These are phyloP conservation scores for Parazoanthus darwini DNA, from an alignment of 92 coral and sea anemone genomes.

Conservation along the genomic window DNA sequence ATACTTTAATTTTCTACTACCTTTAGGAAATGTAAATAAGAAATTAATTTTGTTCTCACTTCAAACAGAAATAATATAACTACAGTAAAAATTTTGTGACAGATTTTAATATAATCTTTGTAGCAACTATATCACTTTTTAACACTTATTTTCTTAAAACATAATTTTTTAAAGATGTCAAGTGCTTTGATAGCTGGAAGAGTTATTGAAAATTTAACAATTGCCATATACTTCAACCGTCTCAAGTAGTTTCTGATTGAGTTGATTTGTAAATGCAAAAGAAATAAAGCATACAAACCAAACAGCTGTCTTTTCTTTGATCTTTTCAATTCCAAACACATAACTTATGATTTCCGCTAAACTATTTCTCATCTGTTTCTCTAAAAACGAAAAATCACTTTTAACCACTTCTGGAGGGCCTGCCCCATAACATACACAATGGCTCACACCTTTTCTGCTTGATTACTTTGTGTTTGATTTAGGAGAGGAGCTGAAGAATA, in stretches of 20 bases:
- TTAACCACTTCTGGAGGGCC: no score
- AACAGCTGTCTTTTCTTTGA: not conserved
- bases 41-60: no score
- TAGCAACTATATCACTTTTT: not conserved
- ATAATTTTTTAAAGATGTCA: not conserved
- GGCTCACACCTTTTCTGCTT: no score
- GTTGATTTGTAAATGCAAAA: not conserved
- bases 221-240: not conserved
- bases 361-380: no score
- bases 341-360: no score
- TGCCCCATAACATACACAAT: no score
- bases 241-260: not conserved
- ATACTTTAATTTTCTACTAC: not conserved
- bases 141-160: not conserved
- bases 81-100: no score
- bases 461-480: no score
- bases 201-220: not conserved
- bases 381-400: no score
- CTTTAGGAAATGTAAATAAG: not conserved
- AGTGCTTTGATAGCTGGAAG: not conserved
- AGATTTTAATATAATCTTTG: not conserved
- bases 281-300: not conserved
- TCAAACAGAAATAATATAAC: no score
- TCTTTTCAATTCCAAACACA: not conserved
- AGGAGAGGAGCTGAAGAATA: no score